These are phyloP conservation scores for Hyles vespertilio DNA, from an alignment of 1,140 invertebrate species.

Conservation along the genomic window DNA sequence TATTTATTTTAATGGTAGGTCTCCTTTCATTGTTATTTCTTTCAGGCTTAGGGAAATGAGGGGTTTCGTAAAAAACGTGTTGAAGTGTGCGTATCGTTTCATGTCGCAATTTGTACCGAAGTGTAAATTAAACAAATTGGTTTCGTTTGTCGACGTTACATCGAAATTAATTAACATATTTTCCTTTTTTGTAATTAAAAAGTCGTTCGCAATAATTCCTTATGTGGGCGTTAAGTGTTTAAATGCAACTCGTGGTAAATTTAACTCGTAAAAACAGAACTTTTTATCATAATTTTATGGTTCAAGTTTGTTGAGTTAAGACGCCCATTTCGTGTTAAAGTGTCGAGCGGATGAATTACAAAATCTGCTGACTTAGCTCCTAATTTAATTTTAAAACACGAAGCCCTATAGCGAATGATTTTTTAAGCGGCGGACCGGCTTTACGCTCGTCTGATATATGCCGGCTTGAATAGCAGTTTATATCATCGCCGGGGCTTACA, in stretches of 20 bases:
- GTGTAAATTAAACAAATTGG: conserved; percentile 46
- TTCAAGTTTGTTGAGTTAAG: conserved; percentile 49
- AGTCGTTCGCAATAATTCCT: conserved; percentile 32
- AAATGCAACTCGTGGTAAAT: conserved; percentile 52
- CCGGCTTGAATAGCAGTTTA: conserved; percentile 60
- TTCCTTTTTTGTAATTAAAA: conserved; percentile 30
- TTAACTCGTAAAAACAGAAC: conserved; percentile 65
- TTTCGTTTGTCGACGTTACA: conserved; percentile 18
- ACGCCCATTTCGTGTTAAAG: conserved; percentile 54
- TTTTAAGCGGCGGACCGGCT: conserved; percentile 18
- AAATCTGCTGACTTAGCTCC: conserved; percentile 10
- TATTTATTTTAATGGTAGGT: conserved; percentile 74
- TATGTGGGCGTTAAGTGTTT: conserved; percentile 57
- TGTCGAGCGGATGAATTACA: conserved; percentile 9
- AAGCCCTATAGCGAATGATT: conserved; percentile 4
- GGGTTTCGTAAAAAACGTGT: conserved; percentile 35
- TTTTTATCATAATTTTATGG: conserved; percentile 69
- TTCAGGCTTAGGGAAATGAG: conserved; percentile 50
- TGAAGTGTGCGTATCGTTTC: conserved; percentile 32
- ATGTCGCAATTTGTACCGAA: conserved; percentile 43
- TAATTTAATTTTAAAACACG: conserved; percentile 12
- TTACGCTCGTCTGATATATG: conserved; percentile 51
- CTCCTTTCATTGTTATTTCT: conserved; percentile 60
- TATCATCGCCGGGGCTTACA: conserved; percentile 67
- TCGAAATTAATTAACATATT: conserved; percentile 34